Conservation (phyloP, 2,888 invertebrate genomes). For the Phortica okadai region DNA sequence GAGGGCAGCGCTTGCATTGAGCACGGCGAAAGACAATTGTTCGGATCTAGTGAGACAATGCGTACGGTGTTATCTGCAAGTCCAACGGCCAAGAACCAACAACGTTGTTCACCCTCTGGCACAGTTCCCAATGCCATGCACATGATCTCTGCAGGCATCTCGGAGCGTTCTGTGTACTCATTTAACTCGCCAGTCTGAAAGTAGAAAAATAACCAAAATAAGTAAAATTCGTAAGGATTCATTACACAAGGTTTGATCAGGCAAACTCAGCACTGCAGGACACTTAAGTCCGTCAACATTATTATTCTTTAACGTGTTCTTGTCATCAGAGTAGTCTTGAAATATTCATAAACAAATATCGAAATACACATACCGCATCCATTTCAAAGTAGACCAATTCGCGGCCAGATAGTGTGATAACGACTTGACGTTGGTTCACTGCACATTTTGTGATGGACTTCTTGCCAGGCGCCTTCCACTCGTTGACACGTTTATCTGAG, state of each 20-base stretch:
- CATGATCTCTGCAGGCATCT: constrained; percentile 97
- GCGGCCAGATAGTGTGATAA: constrained; percentile 97
- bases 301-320: constrained; percentile 73
- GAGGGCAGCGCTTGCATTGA: constrained; percentile 98
- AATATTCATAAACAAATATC: constrained; percentile 4
- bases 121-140: constrained; percentile 99
- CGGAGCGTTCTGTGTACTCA: constrained; percentile 98
- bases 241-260: not conserved
- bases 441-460: constrained; percentile 98
- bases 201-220: not conserved
- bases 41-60: constrained; percentile 97
- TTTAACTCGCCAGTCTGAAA: constrained; percentile 95
- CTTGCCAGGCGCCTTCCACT: constrained; percentile 99
- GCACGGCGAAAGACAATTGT: constrained; percentile 94
- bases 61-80: constrained; percentile 97
- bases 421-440: constrained; percentile 98
- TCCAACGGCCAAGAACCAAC: constrained; percentile 97
- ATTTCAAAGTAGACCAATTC: constrained; percentile 99
- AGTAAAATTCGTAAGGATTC: not conserved
- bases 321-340: constrained; percentile 69
- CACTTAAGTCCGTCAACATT: constrained; percentile 76
- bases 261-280: constrained; percentile 76
- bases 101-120: constrained; percentile 95
- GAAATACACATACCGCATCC: constrained; percentile 89
- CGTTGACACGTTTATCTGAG: constrained; percentile 98